phyloP scores from a whole-genome alignment of 2,797 vertebrate species.

The Hemibagrus guttatus region DNA sequence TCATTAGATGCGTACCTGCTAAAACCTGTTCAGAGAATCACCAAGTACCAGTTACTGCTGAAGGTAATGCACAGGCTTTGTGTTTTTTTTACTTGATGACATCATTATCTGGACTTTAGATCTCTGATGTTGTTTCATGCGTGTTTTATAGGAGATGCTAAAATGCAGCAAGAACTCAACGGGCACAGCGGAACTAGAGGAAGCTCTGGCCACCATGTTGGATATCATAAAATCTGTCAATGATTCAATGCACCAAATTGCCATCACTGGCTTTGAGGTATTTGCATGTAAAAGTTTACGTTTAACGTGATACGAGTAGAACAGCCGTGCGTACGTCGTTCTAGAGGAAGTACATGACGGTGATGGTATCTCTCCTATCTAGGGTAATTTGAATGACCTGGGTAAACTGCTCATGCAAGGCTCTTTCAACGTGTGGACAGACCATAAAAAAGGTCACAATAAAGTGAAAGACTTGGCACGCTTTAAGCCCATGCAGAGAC shows the following conservation, averaged over 20 bases:
- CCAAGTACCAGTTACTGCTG: constrained; percentile 90
- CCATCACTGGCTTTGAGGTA: constrained; percentile 94
- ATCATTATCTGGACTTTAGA: background rate
- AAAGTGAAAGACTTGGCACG: constrained; percentile 95
- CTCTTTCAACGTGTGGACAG: constrained; percentile 91
- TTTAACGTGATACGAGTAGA: background rate
- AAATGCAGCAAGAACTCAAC: constrained; percentile 85
- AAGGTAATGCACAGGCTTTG: constrained; percentile 74
- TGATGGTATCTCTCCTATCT: constrained; percentile 3
- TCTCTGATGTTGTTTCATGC: background rate
- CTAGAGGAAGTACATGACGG: background rate
- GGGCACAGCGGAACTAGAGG: constrained; percentile 82
- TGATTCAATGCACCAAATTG: constrained; percentile 93
- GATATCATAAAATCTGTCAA: constrained; percentile 94
- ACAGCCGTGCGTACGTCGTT: background rate
- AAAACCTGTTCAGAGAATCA: constrained; percentile 93
- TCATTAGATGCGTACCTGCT: constrained; percentile 91
- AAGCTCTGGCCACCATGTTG: constrained; percentile 84
- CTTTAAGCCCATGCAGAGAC: constrained; percentile 95
- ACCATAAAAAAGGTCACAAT: constrained; percentile 91
- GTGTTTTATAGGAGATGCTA: constrained; percentile 79
- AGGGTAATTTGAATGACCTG: constrained; percentile 88
- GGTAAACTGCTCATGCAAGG: constrained; percentile 92
- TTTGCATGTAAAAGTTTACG: background rate
- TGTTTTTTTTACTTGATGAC: background rate